These are phyloP conservation scores for Cephalotes varians DNA, from an alignment of 2,888 invertebrate genomes.

Conservation along the genomic window DNA sequence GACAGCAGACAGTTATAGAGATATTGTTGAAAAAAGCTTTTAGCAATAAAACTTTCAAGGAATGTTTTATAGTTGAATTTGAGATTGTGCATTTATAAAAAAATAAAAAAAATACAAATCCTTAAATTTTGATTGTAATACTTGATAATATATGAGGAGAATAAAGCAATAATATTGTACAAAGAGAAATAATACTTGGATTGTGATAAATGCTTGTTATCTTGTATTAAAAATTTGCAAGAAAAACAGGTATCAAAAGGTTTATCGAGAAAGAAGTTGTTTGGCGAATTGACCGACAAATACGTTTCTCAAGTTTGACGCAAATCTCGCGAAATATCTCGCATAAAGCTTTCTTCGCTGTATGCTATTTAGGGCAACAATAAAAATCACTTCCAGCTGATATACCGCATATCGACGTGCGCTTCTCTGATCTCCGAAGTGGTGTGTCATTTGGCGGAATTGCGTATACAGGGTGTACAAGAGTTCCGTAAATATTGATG, in stretches of 20 bases:
- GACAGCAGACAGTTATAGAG: background rate
- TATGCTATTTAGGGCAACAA: slow-evolving; percentile 9
- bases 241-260: background rate
- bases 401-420: background rate
- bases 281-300: slow-evolving; percentile 1
- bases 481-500: background rate
- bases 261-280: background rate
- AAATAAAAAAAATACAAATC: background rate
- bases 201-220: background rate
- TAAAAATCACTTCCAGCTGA: slow-evolving; percentile 26
- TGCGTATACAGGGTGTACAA: background rate
- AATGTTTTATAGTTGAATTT: background rate
- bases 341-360: background rate
- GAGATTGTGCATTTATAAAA: background rate
- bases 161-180: too few species aligned
- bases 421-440: slow-evolving; percentile 13
- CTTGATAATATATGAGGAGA: background rate
- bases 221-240: background rate
- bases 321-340: background rate
- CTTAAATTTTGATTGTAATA: background rate
- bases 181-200: background rate
- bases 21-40: background rate
- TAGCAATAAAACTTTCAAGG: background rate
- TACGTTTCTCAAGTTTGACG: background rate
- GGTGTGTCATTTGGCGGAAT: slow-evolving; percentile 4